Conservation (phyloP, 2,113 vertebrate genomes). For the Aythya baeri region DNA sequence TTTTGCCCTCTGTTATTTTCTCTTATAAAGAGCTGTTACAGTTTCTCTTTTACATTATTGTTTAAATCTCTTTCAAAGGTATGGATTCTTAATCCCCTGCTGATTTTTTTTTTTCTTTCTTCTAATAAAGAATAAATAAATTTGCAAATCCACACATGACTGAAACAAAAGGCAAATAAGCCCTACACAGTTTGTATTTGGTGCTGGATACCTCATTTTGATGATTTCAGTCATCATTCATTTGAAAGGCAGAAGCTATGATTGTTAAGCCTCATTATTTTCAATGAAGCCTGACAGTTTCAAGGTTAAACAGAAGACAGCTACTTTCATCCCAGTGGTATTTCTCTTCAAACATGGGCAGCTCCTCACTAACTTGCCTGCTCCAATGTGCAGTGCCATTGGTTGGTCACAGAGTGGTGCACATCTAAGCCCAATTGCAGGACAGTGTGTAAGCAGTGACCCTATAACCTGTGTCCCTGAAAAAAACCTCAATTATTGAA, state of each 20-base stretch:
- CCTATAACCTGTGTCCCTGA: not conserved
- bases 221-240: slow-evolving; percentile 64
- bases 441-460: not conserved
- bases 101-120: not conserved
- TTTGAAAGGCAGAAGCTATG: slow-evolving; percentile 62
- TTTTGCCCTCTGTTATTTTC: slow-evolving; percentile 40
- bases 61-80: slow-evolving; percentile 36
- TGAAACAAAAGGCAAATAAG: slow-evolving; percentile 58
- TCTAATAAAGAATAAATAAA: slow-evolving; percentile 42
- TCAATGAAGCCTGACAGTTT: slow-evolving; percentile 74
- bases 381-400: slow-evolving; percentile 13
- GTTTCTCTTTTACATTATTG: slow-evolving; percentile 12
- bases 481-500: not conserved
- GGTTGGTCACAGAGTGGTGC: slow-evolving; percentile 53
- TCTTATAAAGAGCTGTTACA: slow-evolving; percentile 30
- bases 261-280: slow-evolving; percentile 76
- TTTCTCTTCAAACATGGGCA: slow-evolving; percentile 64
- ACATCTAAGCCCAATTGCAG: not conserved
- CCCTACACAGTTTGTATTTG: not conserved
- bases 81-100: not conserved
- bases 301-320: slow-evolving; percentile 75
- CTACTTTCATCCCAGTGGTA: slow-evolving; percentile 72
- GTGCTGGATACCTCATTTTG: slow-evolving; percentile 53
- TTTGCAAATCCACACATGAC: not conserved
- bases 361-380: not conserved